These are phyloP conservation scores for Cheilosia impressa DNA, from an alignment of 2,888 invertebrate species.

Conservation along the genomic window DNA sequence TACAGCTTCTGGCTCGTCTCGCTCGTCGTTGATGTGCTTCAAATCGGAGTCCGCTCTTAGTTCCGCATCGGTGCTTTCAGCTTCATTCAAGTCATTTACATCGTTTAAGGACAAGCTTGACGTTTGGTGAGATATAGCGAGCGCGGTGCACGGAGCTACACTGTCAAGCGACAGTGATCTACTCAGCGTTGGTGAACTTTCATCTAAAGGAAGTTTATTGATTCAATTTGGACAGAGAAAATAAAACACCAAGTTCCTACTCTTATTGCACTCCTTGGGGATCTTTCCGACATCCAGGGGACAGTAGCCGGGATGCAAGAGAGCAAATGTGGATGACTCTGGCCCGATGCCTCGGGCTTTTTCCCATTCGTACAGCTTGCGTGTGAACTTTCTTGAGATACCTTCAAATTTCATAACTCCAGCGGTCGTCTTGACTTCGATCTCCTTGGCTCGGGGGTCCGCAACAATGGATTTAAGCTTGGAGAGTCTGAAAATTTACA, in stretches of 20 bases:
- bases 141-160: constrained; percentile 85
- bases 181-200: constrained; percentile 84
- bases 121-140: constrained; percentile 86
- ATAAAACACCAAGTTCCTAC: constrained; percentile 73
- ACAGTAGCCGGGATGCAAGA: constrained; percentile 87
- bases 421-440: constrained; percentile 92
- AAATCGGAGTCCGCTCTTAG: constrained; percentile 79
- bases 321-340: constrained; percentile 92
- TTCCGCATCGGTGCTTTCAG: constrained; percentile 81
- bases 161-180: constrained; percentile 92
- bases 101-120: constrained; percentile 91
- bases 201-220: constrained; percentile 75
- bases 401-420: constrained; percentile 93
- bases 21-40: constrained; percentile 80
- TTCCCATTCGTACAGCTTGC: constrained; percentile 96
- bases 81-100: constrained; percentile 87
- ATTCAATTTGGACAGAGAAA: not conserved
- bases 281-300: constrained; percentile 82
- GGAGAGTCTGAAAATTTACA: constrained; percentile 78
- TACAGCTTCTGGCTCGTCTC: constrained; percentile 88
- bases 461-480: constrained; percentile 85
- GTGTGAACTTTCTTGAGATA: constrained; percentile 94
- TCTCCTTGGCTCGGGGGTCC: constrained; percentile 87
- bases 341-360: constrained; percentile 94
- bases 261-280: constrained; percentile 80